These are phyloP conservation scores for Pyrochroa serraticornis DNA, from an alignment of 2,888 invertebrate genomes.

Conservation along the genomic window DNA sequence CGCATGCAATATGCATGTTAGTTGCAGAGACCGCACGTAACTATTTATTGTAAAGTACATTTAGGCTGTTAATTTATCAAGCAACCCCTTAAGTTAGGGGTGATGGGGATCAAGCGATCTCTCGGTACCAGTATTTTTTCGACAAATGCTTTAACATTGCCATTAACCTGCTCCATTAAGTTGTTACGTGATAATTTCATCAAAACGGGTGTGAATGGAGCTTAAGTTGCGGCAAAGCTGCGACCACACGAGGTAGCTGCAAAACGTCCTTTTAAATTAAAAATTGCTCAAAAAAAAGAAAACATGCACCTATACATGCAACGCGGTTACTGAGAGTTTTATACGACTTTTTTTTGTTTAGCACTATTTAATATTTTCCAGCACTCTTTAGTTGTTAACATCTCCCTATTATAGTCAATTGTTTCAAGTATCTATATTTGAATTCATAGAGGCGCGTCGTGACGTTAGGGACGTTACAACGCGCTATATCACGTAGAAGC, in stretches of 20 bases:
- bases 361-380: background rate
- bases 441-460: background rate
- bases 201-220: too few relatives aligned
- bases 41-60: too few relatives aligned
- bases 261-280: slow-evolving; percentile 4
- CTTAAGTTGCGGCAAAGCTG: too few relatives aligned
- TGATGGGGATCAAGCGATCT: too few relatives aligned
- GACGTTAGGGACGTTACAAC: slow-evolving; percentile 2
- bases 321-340: background rate
- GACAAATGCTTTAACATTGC: too few relatives aligned
- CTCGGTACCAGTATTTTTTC: too few relatives aligned
- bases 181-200: too few relatives aligned
- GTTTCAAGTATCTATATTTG: slow-evolving; percentile 30
- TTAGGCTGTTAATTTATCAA: too few relatives aligned
- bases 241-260: background rate
- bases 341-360: slow-evolving; percentile 1
- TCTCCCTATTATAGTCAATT: slow-evolving; percentile 52
- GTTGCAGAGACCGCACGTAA: background rate
- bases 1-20: background rate
- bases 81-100: too few relatives aligned
- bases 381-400: slow-evolving; percentile 20
- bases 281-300: slow-evolving; percentile 19
- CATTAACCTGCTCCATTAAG: too few relatives aligned
- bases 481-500: slow-evolving; percentile 44
- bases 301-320: slow-evolving; percentile 18